Conservation (phyloP, 2,888 invertebrate genomes). For the Drosophila pegasa region DNA sequence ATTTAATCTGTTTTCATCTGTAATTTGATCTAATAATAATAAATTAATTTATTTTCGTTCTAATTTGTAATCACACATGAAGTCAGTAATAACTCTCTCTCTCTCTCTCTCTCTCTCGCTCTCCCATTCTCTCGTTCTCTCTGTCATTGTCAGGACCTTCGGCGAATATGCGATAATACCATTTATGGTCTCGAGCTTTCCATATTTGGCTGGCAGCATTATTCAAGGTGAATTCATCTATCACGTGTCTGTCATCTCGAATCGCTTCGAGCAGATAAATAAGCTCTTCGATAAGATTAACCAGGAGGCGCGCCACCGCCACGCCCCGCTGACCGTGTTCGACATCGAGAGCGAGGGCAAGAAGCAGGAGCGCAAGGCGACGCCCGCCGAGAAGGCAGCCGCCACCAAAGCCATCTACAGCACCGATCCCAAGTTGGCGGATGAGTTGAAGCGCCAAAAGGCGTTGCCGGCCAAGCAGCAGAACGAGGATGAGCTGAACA, state of each 20-base stretch:
- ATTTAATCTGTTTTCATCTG: too few species aligned
- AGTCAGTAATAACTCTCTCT: too few species aligned
- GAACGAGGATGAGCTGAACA: constrained; percentile 48
- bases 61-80: not conserved
- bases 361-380: constrained; percentile 51
- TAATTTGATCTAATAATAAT: too few species aligned
- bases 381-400: constrained; percentile 30
- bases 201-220: constrained; percentile 79
- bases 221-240: constrained; percentile 83
- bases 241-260: constrained; percentile 81
- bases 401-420: constrained; percentile 45
- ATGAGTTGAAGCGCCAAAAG: constrained; percentile 59
- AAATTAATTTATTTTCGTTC: not conserved
- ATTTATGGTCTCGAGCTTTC: constrained; percentile 80
- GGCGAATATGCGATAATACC: constrained; percentile 69
- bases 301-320: constrained; percentile 78
- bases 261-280: constrained; percentile 82
- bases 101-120: not conserved
- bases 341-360: constrained; percentile 82
- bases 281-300: constrained; percentile 81
- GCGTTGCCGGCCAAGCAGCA: constrained; percentile 32
- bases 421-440: constrained; percentile 50
- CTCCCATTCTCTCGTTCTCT: not conserved
- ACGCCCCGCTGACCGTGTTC: constrained; percentile 76
- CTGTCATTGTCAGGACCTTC: constrained; percentile 55